Base-by-base conservation (phyloP, 2,113 vertebrate species). In the Rhea americana region DNA sequence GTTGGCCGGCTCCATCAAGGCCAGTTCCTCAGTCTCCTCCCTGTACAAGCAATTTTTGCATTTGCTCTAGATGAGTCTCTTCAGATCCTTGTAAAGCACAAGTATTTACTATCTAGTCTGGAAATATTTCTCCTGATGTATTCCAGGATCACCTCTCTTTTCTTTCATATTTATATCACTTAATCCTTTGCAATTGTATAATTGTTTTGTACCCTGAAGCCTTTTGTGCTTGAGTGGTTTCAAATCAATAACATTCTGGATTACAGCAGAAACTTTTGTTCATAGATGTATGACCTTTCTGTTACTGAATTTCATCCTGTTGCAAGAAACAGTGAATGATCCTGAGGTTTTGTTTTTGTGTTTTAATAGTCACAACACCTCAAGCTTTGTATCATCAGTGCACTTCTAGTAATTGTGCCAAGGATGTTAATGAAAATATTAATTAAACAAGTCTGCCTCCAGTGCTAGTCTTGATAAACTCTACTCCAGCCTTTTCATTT, bases 401-500 rank as follows among this genome's bases (percentile, higher is more conserved):
- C 35, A 0, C 79, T 84, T n/a, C 24, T 68, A 51, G 51, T 41
- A 56, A 58, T 41, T 43, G 71, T 70, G 80, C 80, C 25, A 53
- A 37, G 79, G 48, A 72, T 25, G 26, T 47, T 59, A 45, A 81
- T 22, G 76, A 65, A 77, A 82, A 26, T 45, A 2, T 58, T 77
- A 68, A 88, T 88, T 88, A 94, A 90, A 53, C 43, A 26, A 85
- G 43, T 6, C 65, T 1, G 3, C 26, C 62, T 68, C 90, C 58
- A 12, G 68, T 30, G 87, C 87, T 66, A n/a, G 26, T 70, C 91
- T 88, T 82, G 88, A 93, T 85, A 78, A 70, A 59, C 37, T 88
- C 58, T 7, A 5, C 59, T 91, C 55, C 11, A 63, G 41, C 65
- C 39, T 85, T 50, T 82, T 88, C 5, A 5, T 53, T 78, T 55